Evolutionary conservation across 2,797 vertebrate genomes (phyloP).

Genomic region (Peromyscus nudipes): DNA sequence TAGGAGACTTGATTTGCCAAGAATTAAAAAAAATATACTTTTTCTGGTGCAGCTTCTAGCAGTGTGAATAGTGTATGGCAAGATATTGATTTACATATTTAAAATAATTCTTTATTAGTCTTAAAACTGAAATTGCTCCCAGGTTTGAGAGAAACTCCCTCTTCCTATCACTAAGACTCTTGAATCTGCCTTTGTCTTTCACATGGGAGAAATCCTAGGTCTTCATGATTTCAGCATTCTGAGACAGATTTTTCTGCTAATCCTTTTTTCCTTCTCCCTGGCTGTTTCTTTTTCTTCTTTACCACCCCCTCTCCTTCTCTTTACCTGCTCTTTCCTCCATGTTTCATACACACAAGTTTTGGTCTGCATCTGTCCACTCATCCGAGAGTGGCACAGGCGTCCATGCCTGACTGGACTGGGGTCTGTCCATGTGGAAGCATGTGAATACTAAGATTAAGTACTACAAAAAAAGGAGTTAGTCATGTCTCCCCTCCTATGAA

Average conservation of each 20-base stretch:
- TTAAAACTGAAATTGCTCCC: conserved; percentile 24
- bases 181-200: background rate
- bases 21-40: background rate
- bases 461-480: background rate
- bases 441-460: background rate
- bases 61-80: background rate
- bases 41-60: conserved; percentile 9
- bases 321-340: background rate
- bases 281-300: background rate
- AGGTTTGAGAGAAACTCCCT: background rate
- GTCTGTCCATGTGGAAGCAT: background rate
- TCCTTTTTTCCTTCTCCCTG: background rate
- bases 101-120: background rate
- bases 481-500: background rate
- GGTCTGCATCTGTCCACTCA: background rate
- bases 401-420: rapidly evolving
- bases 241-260: background rate
- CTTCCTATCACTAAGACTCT: background rate
- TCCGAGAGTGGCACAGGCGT: background rate
- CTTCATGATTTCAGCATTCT: background rate
- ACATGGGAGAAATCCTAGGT: background rate
- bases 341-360: background rate
- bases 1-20: background rate
- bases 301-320: rapidly evolving
- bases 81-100: conserved; percentile 14